Percentiles rank a stretch among this genome's conserved stretches.
phyloP scores from a whole-genome alignment of 2,888 invertebrate genomes.

The Cerceris ruficornis region DNA sequence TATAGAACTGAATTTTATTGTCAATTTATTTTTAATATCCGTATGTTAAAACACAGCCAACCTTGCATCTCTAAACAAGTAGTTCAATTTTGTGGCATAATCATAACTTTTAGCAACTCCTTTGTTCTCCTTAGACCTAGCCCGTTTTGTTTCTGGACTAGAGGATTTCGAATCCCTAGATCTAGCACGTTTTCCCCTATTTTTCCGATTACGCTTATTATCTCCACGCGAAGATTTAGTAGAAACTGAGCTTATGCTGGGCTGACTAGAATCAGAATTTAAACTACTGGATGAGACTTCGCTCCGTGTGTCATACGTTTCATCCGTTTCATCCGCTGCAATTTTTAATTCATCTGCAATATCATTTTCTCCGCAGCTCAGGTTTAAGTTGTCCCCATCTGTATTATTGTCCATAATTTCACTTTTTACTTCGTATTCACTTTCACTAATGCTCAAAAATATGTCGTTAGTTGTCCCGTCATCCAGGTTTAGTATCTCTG shows the following conservation, averaged over 20 bases:
- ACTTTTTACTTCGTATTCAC: conserved; percentile 41
- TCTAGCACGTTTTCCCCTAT: conserved; percentile 74
- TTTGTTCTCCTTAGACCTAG: conserved; percentile 79
- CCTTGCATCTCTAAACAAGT: conserved; percentile 95
- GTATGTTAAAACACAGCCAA: conserved; percentile 62
- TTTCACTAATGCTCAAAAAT: conserved; percentile 48
- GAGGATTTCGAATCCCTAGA: conserved; percentile 78
- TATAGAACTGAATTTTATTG: not conserved
- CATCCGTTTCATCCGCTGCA: conserved; percentile 88
- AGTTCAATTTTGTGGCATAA: conserved; percentile 94
- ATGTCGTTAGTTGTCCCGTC: conserved; percentile 46
- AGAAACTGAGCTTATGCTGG: conserved; percentile 91
- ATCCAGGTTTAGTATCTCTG: conserved; percentile 54
- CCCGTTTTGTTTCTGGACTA: conserved; percentile 79
- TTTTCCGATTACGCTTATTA: conserved; percentile 77
- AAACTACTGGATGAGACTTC: conserved; percentile 93
- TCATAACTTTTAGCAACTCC: conserved; percentile 88
- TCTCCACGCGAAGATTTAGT: conserved; percentile 84
- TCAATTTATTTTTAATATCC: conserved; percentile 9
- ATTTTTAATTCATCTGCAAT: conserved; percentile 91
- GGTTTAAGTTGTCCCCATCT: conserved; percentile 77
- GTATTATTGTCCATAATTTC: conserved; percentile 69
- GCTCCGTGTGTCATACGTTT: conserved; percentile 92
- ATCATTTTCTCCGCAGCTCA: conserved; percentile 83
- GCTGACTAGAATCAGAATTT: conserved; percentile 85